Conservation (phyloP, 2,888 invertebrate genomes). For the Ariolimax columbianus region DNA sequence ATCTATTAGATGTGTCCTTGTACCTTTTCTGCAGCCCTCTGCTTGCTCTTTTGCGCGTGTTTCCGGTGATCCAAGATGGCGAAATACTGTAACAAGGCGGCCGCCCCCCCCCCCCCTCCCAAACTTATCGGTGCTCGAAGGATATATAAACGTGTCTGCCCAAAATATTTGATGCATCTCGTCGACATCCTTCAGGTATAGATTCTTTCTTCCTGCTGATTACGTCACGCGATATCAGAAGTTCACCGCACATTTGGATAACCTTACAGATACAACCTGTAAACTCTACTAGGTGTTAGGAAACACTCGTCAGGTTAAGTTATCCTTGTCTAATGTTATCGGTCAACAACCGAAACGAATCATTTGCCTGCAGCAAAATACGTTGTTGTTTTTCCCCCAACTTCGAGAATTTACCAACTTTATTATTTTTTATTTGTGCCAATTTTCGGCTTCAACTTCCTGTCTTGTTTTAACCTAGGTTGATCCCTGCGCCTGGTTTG, state of each 20-base stretch:
- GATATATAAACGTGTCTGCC: neutral
- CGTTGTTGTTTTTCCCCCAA: too few species aligned
- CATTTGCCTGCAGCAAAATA: neutral
- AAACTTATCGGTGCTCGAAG: too few species aligned
- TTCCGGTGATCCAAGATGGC: too few species aligned
- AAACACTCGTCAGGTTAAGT: neutral
- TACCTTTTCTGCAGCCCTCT: too few species aligned
- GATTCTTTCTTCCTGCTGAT: neutral
- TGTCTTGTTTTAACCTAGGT: neutral
- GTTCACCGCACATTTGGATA: neutral
- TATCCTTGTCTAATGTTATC: neutral
- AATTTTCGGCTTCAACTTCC: too few species aligned
- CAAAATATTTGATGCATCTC: neutral
- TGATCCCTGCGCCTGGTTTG: neutral
- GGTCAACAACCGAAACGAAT: conserved; percentile 3
- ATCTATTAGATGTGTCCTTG: too few species aligned
- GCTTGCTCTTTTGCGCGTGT: too few species aligned
- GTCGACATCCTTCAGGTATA: neutral
- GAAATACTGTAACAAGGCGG: too few species aligned
- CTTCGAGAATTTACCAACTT: too few species aligned
- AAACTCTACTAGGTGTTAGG: neutral
- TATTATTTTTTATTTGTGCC: too few species aligned
- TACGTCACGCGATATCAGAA: neutral
- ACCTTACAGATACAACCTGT: neutral
- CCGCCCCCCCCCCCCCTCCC: too few species aligned